A percentile compares a stretch with the other conserved stretches of the same genome.
phyloP scores from a whole-genome alignment of 1,140 invertebrate genomes.

The Drosophila mojavensis region DNA sequence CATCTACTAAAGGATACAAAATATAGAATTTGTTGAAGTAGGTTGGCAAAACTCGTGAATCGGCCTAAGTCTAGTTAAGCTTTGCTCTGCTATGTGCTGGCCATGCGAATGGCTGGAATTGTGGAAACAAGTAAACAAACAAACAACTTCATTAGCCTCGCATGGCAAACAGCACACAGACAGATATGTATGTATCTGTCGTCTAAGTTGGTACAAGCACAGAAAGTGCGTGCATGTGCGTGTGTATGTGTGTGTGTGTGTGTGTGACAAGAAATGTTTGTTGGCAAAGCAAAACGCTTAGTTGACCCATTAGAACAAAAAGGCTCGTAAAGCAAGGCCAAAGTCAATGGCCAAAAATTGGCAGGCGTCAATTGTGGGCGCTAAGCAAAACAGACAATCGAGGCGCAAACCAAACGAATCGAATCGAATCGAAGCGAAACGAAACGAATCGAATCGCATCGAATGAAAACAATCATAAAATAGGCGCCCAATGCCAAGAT shows the following conservation, averaged over 20 bases:
- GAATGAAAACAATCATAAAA: conserved; percentile 76
- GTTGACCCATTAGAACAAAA: conserved; percentile 72
- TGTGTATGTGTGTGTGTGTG: conserved; percentile 7
- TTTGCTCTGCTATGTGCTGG: conserved; percentile 19
- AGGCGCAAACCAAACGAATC: conserved; percentile 23
- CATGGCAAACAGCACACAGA: conserved; percentile 57
- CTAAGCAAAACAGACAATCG: conserved; percentile 77
- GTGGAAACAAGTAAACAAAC: conserved; percentile 65
- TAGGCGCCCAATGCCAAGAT: conserved; percentile 41
- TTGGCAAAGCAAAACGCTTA: conserved; percentile 57
- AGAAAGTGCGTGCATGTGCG: not conserved
- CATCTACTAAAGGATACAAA: no score
- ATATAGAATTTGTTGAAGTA: not conserved
- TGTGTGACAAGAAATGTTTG: conserved; percentile 43
- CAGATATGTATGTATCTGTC: conserved; percentile 18
- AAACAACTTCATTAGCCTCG: conserved; percentile 80
- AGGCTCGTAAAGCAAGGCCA: conserved; percentile 63
- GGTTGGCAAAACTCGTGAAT: not conserved
- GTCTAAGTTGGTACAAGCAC: conserved; percentile 12
- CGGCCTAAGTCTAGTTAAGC: not conserved
- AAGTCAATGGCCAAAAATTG: conserved; percentile 66
- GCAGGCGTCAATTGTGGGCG: conserved; percentile 71
- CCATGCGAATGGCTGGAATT: no score
- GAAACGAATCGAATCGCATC: conserved; percentile 54
- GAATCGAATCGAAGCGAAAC: conserved; percentile 25